phyloP scores from a whole-genome alignment of 2,797 vertebrate species.

The Acestrorhynchus altus region DNA sequence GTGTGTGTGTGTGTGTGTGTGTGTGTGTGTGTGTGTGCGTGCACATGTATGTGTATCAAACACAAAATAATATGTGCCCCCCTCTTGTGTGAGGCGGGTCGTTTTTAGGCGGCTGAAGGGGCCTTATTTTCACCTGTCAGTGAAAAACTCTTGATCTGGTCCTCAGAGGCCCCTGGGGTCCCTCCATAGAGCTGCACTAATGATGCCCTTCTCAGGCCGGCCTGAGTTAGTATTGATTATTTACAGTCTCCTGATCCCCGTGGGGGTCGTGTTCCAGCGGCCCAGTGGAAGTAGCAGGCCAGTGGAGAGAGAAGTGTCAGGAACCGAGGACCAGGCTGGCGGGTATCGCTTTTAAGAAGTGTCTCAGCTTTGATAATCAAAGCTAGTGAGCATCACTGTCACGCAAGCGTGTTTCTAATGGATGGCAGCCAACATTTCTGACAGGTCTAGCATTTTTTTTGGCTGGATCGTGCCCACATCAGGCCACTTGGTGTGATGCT shows the following conservation, averaged over 20 bases:
- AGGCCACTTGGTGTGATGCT: slow-evolving; percentile 11
- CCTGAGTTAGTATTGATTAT: slow-evolving; percentile 71
- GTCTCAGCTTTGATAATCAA: slow-evolving; percentile 30
- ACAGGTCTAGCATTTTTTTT: slow-evolving; percentile 20
- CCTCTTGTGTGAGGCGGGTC: slow-evolving; percentile 15
- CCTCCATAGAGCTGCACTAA: slow-evolving; percentile 66
- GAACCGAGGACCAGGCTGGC: slow-evolving; percentile 20
- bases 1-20: slow-evolving; percentile 71
- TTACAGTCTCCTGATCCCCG: slow-evolving; percentile 52
- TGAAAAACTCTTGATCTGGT: slow-evolving; percentile 73
- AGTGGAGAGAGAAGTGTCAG: slow-evolving; percentile 53
- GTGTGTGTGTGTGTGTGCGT: slow-evolving; percentile 76
- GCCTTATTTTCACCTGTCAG: slow-evolving; percentile 86
- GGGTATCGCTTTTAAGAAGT: slow-evolving; percentile 18
- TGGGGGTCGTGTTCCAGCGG: slow-evolving; percentile 47
- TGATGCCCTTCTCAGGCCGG: slow-evolving; percentile 63
- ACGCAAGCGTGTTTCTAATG: not conserved
- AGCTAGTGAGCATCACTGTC: slow-evolving; percentile 19
- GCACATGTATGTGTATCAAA: slow-evolving; percentile 31
- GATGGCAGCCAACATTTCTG: slow-evolving; percentile 34
- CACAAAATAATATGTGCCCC: not conserved
- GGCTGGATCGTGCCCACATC: not conserved
- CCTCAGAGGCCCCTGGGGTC: slow-evolving; percentile 63
- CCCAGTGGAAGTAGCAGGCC: slow-evolving; percentile 33
- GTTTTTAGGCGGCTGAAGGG: slow-evolving; percentile 53